Conservation (phyloP, 2,113 vertebrate species). For the Holacanthus passer region DNA sequence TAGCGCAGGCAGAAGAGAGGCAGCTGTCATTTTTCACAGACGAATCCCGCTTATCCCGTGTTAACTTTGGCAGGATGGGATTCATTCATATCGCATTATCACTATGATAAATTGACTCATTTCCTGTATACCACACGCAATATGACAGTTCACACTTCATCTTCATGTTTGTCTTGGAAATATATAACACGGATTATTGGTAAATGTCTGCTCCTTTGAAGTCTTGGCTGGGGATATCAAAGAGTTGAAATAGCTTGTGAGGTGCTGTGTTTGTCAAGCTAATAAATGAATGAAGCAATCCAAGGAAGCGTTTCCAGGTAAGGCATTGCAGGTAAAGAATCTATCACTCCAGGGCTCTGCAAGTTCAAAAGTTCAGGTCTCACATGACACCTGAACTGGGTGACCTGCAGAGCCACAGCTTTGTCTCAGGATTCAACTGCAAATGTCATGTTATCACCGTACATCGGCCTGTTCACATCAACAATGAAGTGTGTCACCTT, state of each 20-base stretch:
- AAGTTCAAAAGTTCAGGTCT: constrained; percentile 72
- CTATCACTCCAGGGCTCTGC: constrained; percentile 37
- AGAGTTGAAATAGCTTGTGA: constrained; percentile 37
- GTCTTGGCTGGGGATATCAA: constrained; percentile 36
- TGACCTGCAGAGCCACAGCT: constrained; percentile 39
- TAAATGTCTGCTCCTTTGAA: constrained; percentile 39
- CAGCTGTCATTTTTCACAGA: constrained; percentile 20
- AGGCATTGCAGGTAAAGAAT: constrained; percentile 49
- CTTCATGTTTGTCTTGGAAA: constrained; percentile 26
- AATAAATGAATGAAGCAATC: constrained; percentile 64
- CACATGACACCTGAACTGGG: constrained; percentile 55
- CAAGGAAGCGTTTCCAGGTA: constrained; percentile 49
- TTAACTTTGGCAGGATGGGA: constrained; percentile 2
- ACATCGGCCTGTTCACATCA: constrained; percentile 15
- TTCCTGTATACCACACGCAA: constrained; percentile 3
- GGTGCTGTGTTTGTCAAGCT: constrained; percentile 53
- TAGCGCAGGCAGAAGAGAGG: neutral
- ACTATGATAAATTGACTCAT: neutral
- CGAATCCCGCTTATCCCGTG: neutral
- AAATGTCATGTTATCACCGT: constrained; percentile 2
- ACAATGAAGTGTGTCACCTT: neutral
- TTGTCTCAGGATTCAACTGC: constrained; percentile 14
- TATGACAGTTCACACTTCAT: constrained; percentile 8
- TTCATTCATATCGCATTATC: neutral
- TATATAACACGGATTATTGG: constrained; percentile 10